A percentile compares a stretch with the other conserved stretches of the same genome.
phyloP scores from a whole-genome alignment of 2,797 vertebrate genomes.

The Passerculus sandwichensis region DNA sequence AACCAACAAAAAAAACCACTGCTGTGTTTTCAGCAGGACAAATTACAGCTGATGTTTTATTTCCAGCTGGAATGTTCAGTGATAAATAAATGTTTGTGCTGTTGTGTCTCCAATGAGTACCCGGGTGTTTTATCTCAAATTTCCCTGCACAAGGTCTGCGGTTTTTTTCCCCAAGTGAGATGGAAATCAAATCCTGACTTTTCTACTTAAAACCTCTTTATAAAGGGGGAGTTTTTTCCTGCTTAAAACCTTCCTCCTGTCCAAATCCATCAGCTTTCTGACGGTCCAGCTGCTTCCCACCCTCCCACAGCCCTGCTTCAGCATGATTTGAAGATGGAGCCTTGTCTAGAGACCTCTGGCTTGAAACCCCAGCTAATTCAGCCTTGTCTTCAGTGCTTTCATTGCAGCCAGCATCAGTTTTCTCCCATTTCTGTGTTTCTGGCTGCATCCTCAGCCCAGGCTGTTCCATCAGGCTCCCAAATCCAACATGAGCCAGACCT shows the following conservation, averaged over 20 bases:
- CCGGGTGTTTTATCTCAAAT: neutral
- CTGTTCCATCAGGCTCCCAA: neutral
- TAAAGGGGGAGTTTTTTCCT: neutral
- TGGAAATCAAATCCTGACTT: neutral
- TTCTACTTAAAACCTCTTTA: neutral
- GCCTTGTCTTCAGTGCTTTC: neutral
- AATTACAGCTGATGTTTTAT: neutral
- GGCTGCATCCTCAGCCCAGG: neutral
- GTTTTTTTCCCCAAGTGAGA: neutral
- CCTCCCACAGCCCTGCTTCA: fast-evolving
- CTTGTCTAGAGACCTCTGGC: neutral
- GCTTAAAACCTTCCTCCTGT: neutral
- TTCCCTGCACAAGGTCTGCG: neutral
- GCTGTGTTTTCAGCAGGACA: neutral
- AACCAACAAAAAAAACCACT: fast-evolving
- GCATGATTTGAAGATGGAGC: neutral
- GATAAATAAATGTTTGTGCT: neutral
- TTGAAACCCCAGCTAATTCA: neutral
- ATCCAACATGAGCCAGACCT: neutral
- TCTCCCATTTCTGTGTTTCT: neutral
- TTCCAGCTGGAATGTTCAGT: neutral
- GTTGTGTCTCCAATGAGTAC: neutral
- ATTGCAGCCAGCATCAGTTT: neutral
- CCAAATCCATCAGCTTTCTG: neutral
- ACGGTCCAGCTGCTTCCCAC: neutral